Evolutionary conservation across 2,113 vertebrate species (phyloP), one percentile per base, ranked within the genome.

Genomic region (Todiramphus saurophagus): DNA sequence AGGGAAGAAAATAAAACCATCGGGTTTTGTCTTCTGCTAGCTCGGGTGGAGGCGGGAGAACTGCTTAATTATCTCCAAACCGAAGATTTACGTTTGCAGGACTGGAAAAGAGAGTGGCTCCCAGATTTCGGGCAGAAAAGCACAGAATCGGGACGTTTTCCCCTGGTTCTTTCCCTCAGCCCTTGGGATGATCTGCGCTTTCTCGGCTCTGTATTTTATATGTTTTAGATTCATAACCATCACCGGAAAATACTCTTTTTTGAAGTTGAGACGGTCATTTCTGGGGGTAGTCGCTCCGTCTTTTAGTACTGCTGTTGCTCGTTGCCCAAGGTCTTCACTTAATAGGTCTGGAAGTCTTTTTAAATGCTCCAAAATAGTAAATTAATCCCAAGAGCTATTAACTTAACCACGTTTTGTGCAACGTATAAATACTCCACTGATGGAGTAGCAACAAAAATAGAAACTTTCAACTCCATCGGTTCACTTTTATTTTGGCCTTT

Each of bases 391-490:
- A 94, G 69, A 2, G 16, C 13, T 12, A 2, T 13, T 4, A 23
- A 74, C 1, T 75, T 25, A 3, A 3, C 20, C 27, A 2, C 11
- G 6, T 6, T 73, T 66, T n/a, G 73, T 31, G 46, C 10, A 2
- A 1, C 3, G 1, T 1, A 3, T 1, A 27, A 62, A 83, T 1
- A 4, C 24, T 3, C 5, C 37, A 0, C 16, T 13, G 50, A 5
- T 1, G 39, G 25, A 28, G 33, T 1, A 13, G 30, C 8, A 51
- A 4, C 10, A 41, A 35, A 7, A 35, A 33, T 0, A 17, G 0
- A 8, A 86, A 94, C 48, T 93, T 89, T 39, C 1, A 72, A 28
- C 51, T 74, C 48, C 31, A 0, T 5, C 1, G 11, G 30, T 27
- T 83, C 56, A 39, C 67, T 82, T 87, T 35, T 53, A 48, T 84